These are phyloP conservation scores for Acanthococcus lagerstroemiae DNA, from an alignment of 2,888 invertebrate genomes.

Conservation along the genomic window DNA sequence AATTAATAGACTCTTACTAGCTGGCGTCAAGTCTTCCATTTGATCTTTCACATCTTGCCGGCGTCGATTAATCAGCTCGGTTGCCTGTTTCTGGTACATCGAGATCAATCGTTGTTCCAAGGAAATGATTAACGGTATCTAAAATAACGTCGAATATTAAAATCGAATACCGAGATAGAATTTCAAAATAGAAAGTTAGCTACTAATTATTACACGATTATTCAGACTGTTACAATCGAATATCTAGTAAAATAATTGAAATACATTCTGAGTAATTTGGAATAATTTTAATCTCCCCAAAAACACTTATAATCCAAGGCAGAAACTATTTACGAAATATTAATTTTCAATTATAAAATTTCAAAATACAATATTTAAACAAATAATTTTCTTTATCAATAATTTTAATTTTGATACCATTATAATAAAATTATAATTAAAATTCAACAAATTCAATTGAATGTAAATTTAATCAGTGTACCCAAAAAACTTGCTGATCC, in stretches of 20 bases:
- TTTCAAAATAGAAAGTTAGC: too few species aligned
- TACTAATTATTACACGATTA: too few species aligned
- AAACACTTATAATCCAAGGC: neutral
- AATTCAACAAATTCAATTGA: too few species aligned
- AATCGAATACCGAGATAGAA: conserved; percentile 26
- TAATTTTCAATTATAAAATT: conserved; percentile 5
- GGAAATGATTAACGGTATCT: conserved; percentile 61
- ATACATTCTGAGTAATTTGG: too few species aligned
- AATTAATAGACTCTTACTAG: conserved; percentile 12
- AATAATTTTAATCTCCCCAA: neutral
- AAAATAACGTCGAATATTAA: conserved; percentile 38
- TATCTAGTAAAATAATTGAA: too few species aligned
- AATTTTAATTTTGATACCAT: too few species aligned
- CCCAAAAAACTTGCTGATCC: too few species aligned
- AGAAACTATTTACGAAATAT: neutral
- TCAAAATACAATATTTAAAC: too few species aligned
- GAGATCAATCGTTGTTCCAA: conserved; percentile 70
- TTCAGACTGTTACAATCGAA: too few species aligned
- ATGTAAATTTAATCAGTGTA: too few species aligned
- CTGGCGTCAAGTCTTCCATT: conserved; percentile 70
- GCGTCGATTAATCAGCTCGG: conserved; percentile 67
- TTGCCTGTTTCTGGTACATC: conserved; percentile 59
- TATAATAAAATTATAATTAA: too few species aligned
- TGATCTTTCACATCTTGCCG: conserved; percentile 90
- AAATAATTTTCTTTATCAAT: too few species aligned